Conservation (phyloP, 2,888 invertebrate genomes). For the Mesochorus sp. region DNA sequence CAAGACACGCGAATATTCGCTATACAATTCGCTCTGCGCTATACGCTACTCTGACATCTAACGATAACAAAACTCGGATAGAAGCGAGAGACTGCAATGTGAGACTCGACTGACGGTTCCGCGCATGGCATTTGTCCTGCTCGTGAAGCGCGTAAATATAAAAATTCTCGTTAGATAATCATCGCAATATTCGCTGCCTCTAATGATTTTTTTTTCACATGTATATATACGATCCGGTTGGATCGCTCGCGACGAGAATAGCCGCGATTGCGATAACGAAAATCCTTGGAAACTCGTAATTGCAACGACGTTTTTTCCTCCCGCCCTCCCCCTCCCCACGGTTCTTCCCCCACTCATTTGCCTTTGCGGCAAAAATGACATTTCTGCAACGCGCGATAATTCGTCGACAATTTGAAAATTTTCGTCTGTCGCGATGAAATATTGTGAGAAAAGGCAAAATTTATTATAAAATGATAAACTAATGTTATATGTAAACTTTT, state of each 20-base stretch:
- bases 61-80: neutral
- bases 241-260: conserved; percentile 6
- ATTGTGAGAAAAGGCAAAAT: too few species aligned
- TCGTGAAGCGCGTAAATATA: conserved; percentile 21
- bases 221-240: neutral
- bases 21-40: too few species aligned
- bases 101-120: neutral
- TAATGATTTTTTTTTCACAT: conserved; percentile 22
- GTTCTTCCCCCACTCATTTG: neutral
- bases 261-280: conserved; percentile 5
- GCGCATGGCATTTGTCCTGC: neutral
- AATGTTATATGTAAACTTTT: too few species aligned
- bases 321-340: conserved; percentile 15
- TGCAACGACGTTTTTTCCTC: neutral
- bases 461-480: too few species aligned
- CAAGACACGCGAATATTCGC: neutral
- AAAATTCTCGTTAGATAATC: conserved; percentile 42
- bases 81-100: neutral
- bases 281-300: conserved; percentile 21
- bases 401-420: too few species aligned
- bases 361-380: neutral
- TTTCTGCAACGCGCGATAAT: neutral
- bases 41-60: neutral
- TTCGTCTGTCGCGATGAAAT: too few species aligned
- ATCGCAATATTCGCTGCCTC: neutral